These are phyloP conservation scores for Hycleus phaleratus DNA, from an alignment of 1,140 invertebrate genomes.

Conservation along the genomic window DNA sequence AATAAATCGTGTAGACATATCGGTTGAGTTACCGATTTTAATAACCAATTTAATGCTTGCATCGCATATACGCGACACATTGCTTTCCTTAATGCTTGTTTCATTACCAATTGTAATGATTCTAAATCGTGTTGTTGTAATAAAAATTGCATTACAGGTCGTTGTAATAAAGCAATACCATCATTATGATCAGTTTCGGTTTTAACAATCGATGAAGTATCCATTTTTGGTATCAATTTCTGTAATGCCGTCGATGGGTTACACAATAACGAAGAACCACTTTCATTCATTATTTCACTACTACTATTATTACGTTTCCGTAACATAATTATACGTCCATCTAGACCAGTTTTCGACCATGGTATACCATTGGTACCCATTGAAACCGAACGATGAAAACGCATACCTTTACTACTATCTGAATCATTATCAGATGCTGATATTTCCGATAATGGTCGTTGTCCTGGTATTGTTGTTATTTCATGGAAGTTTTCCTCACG, in stretches of 20 bases:
- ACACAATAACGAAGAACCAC: slow-evolving; percentile 69
- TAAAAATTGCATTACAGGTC: slow-evolving; percentile 77
- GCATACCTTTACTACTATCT: slow-evolving; percentile 48
- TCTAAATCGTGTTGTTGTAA: slow-evolving; percentile 79
- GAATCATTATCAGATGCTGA: slow-evolving; percentile 49
- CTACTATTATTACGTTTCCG: slow-evolving; percentile 66
- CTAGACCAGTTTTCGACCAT: slow-evolving; percentile 52
- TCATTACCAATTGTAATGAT: slow-evolving; percentile 72
- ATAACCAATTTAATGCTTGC: slow-evolving; percentile 90
- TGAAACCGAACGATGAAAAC: slow-evolving; percentile 50
- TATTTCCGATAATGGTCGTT: slow-evolving; percentile 50
- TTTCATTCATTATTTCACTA: slow-evolving; percentile 54
- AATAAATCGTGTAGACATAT: slow-evolving; percentile 86
- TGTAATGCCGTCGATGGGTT: slow-evolving; percentile 75
- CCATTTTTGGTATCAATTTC: slow-evolving; percentile 57
- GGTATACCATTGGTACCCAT: slow-evolving; percentile 54
- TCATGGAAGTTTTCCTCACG: slow-evolving; percentile 43
- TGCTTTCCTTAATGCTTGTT: slow-evolving; percentile 71
- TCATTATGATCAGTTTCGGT: slow-evolving; percentile 34
- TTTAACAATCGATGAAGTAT: slow-evolving; percentile 41
- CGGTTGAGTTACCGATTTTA: slow-evolving; percentile 84
- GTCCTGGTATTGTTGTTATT: slow-evolving; percentile 28
- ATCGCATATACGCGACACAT: slow-evolving; percentile 81
- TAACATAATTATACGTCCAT: slow-evolving; percentile 54
- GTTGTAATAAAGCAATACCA: slow-evolving; percentile 44